Conservation (phyloP, 2,888 invertebrate genomes). For the Eucriotettix oculatus region DNA sequence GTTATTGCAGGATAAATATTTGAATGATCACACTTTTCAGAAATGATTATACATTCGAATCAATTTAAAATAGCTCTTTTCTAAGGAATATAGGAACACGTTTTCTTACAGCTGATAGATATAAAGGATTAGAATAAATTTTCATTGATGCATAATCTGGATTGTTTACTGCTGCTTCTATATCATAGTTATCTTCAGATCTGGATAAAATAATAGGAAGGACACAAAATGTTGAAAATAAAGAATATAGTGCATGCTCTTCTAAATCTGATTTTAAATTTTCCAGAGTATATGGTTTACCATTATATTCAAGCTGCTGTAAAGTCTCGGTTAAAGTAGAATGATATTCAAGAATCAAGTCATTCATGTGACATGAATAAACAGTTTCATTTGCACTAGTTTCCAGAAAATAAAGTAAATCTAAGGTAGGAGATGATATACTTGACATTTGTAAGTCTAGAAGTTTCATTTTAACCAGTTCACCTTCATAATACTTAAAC, state of each 20-base stretch:
- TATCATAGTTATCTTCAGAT: not conserved
- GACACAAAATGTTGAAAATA: not conserved
- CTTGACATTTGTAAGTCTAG: slow-evolving; percentile 7
- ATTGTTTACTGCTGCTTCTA: not conserved
- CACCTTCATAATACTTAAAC: not conserved
- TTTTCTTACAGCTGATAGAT: too few relatives aligned
- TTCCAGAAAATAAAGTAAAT: not conserved
- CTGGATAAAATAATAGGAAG: not conserved
- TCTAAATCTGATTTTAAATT: not conserved
- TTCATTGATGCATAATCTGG: not conserved
- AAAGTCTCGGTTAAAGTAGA: not conserved
- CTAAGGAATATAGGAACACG: too few relatives aligned
- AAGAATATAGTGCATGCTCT: not conserved
- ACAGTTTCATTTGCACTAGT: not conserved
- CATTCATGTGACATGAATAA: not conserved
- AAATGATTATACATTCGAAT: too few relatives aligned
- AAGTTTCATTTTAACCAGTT: not conserved
- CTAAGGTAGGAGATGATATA: not conserved
- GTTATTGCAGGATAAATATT: too few relatives aligned
- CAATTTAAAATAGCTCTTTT: too few relatives aligned
- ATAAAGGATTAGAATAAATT: not conserved
- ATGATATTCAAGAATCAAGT: not conserved
- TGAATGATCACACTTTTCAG: too few relatives aligned
- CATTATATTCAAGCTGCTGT: not conserved
- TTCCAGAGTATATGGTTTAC: not conserved